phyloP scores from a whole-genome alignment of 2,888 invertebrate species.

The Drosophila nr. fundita region DNA sequence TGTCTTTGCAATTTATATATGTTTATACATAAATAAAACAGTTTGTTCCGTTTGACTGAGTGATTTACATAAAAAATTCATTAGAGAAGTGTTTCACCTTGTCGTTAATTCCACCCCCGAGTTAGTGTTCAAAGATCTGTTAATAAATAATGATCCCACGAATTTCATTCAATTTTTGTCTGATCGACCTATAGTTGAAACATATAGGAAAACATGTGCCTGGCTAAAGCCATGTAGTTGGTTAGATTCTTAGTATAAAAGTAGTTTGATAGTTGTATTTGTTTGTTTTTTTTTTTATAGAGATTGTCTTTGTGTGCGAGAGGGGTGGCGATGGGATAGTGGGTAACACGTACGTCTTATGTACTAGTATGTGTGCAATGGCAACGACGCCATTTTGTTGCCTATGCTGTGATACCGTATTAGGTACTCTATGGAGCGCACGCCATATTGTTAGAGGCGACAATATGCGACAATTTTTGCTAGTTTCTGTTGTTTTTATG shows the following conservation, averaged over 20 bases:
- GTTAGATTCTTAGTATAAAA: conserved; percentile 34
- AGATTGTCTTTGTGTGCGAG: conserved; percentile 72
- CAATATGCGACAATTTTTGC: conserved; percentile 41
- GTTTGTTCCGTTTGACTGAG: conserved; percentile 1
- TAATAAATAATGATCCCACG: background rate
- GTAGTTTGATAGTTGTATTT: conserved; percentile 42
- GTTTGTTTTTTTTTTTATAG: conserved; percentile 25
- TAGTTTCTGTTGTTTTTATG: conserved; percentile 34
- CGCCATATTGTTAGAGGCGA: conserved; percentile 42
- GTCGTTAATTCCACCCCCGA: background rate
- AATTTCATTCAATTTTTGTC: background rate
- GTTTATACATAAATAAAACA: conserved; percentile 1
- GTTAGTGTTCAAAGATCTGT: background rate
- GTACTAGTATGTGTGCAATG: conserved; percentile 32
- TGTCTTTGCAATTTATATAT: conserved; percentile 34
- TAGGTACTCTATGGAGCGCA: conserved; percentile 59
- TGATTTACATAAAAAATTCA: conserved; percentile 4
- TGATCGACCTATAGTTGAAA: conserved; percentile 1
- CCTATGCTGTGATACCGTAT: conserved; percentile 38
- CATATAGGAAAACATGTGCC: background rate
- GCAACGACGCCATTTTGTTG: conserved; percentile 35
- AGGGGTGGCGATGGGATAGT: conserved; percentile 10
- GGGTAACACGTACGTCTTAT: conserved; percentile 26
- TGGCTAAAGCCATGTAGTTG: background rate
- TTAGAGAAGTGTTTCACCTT: conserved; percentile 11